Percentiles rank a stretch among this genome's conserved stretches.
Evolutionary conservation across 2,797 vertebrate genomes (phyloP).

Genomic region (Tenualosa ilisha): DNA sequence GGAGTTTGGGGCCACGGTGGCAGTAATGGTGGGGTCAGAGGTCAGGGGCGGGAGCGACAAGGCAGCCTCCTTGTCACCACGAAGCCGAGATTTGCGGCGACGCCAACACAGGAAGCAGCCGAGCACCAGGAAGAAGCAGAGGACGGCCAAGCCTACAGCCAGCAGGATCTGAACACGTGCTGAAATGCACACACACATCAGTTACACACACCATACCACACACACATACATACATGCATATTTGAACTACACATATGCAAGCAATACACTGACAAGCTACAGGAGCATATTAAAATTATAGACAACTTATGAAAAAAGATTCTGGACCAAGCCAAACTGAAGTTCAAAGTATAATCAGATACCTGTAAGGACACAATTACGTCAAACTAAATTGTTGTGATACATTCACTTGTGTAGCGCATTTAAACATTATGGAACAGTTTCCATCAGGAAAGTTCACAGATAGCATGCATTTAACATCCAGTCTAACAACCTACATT

Average conservation of each 20-base stretch:
- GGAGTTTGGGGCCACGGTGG: constrained; percentile 62
- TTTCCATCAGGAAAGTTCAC: background rate
- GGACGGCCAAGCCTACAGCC: constrained; percentile 75
- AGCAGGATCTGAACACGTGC: constrained; percentile 78
- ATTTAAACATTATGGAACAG: background rate
- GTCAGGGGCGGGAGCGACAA: constrained; percentile 48
- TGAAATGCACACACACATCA: constrained; percentile 48
- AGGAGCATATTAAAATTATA: too few species aligned
- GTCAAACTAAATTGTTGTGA: too few species aligned
- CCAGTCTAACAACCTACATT: background rate
- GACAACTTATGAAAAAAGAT: too few species aligned
- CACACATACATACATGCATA: background rate
- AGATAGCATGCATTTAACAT: background rate
- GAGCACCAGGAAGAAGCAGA: constrained; percentile 77
- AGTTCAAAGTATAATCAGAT: background rate
- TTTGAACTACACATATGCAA: background rate
- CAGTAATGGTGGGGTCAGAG: constrained; percentile 54
- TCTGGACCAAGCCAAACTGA: too few species aligned
- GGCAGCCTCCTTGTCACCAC: constrained; percentile 62
- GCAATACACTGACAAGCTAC: background rate
- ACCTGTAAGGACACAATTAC: too few species aligned
- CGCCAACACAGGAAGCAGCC: constrained; percentile 76
- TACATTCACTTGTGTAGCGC: background rate
- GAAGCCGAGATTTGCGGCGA: constrained; percentile 54
- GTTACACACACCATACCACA: background rate